Conservation (phyloP, 1,140 invertebrate genomes). For the Xylocopa sonorina region DNA sequence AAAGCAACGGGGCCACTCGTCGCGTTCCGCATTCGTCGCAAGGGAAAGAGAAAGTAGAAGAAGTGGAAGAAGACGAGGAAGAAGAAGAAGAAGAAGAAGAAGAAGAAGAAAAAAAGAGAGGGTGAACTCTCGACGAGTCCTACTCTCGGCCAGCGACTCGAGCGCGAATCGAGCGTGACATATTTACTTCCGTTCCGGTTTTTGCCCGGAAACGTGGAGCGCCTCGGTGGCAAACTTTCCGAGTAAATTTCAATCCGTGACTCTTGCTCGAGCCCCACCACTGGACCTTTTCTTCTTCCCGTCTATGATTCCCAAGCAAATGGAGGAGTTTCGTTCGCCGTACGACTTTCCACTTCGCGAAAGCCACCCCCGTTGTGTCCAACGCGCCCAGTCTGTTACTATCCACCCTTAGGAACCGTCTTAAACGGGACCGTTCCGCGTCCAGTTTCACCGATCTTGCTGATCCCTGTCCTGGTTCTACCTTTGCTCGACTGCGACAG, state of each 20-base stretch:
- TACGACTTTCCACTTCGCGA: slow-evolving; percentile 35
- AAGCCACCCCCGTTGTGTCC: slow-evolving; percentile 25
- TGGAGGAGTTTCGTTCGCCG: slow-evolving; percentile 12
- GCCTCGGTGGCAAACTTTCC: slow-evolving; percentile 40
- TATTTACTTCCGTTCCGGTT: slow-evolving; percentile 46
- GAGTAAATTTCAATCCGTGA: slow-evolving; percentile 53
- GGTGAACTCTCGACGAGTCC: slow-evolving; percentile 9
- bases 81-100: neutral
- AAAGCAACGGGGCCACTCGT: neutral
- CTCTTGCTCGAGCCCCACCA: neutral
- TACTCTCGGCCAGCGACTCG: slow-evolving; percentile 29
- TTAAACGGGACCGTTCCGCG: slow-evolving; percentile 11
- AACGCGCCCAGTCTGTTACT: slow-evolving; percentile 31
- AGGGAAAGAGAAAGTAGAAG: neutral
- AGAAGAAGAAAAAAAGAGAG: neutral
- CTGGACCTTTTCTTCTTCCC: neutral
- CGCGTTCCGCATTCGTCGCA: neutral
- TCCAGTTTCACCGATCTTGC: neutral
- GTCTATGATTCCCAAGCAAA: slow-evolving; percentile 34
- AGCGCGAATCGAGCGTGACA: slow-evolving; percentile 44
- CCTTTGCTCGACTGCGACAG: too few species aligned
- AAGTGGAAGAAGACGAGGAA: neutral
- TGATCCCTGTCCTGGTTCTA: too few species aligned
- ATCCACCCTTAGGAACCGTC: slow-evolving; percentile 29
- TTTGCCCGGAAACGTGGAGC: slow-evolving; percentile 26